phyloP scores from a whole-genome alignment of 2,113 vertebrate genomes.

The Helogale parvula region DNA sequence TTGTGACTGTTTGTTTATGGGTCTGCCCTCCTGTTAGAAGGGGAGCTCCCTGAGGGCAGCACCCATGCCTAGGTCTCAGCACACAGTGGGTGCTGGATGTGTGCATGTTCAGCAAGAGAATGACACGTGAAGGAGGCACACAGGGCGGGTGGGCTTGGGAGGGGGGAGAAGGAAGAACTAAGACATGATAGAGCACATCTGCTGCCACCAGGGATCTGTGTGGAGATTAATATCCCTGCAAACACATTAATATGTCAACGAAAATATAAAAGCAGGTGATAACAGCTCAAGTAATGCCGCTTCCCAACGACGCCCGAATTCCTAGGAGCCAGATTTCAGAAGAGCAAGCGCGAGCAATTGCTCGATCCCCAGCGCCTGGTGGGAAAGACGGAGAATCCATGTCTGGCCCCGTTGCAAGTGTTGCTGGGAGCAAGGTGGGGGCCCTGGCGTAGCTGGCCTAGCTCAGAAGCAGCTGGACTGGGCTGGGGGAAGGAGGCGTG shows the following conservation, averaged over 20 bases:
- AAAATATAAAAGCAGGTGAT: conserved; percentile 87
- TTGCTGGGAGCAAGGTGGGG: background rate
- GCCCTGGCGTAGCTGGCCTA: fast-evolving
- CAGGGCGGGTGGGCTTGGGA: background rate
- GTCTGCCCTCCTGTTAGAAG: background rate
- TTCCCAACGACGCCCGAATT: conserved; percentile 81
- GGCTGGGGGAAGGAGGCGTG: background rate
- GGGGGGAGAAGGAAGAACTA: background rate
- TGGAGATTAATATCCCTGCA: conserved; percentile 83
- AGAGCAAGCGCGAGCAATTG: conserved; percentile 79
- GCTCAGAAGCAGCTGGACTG: background rate
- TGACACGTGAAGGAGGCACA: background rate
- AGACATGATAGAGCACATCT: conserved; percentile 84
- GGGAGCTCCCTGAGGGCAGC: fast-evolving
- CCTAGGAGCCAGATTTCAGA: conserved; percentile 85
- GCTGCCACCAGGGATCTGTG: conserved; percentile 84
- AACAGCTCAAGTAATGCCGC: conserved; percentile 84
- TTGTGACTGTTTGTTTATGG: fast-evolving
- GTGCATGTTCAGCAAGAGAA: fast-evolving
- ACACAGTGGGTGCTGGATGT: fast-evolving
- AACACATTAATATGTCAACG: conserved; percentile 82
- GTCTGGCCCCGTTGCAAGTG: background rate
- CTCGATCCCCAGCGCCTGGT: conserved; percentile 72
- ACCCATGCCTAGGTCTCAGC: background rate
- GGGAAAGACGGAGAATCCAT: conserved; percentile 73